Evolutionary conservation across 1,140 invertebrate genomes (phyloP).

Genomic region (Lepidurus packardi): DNA sequence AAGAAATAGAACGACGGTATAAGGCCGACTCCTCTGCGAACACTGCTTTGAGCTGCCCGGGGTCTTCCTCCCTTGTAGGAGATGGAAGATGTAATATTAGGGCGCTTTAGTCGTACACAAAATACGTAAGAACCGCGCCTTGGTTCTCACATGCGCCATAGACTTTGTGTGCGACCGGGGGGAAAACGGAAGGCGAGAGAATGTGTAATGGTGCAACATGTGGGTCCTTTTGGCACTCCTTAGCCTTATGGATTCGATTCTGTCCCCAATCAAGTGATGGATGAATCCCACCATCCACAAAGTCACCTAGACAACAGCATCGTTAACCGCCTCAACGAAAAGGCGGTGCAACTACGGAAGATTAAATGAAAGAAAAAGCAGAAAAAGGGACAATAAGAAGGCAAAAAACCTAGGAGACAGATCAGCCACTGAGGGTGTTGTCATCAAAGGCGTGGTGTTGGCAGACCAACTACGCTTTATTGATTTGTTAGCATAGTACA

Average conservation of each 20-base stretch:
- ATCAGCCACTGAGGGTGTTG: not conserved
- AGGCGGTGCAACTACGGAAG: not conserved
- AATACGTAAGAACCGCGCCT: constrained; percentile 14
- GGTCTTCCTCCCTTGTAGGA: constrained; percentile 1
- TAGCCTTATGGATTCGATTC: constrained; percentile 11
- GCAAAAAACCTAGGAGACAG: not conserved
- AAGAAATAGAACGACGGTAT: not conserved
- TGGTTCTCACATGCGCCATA: not conserved
- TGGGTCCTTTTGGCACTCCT: constrained; percentile 14
- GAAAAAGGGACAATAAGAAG: not conserved
- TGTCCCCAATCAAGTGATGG: constrained; percentile 21
- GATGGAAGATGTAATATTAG: not conserved
- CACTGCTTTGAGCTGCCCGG: not conserved
- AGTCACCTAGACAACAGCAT: constrained; percentile 8
- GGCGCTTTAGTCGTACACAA: not conserved
- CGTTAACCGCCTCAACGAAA: not conserved
- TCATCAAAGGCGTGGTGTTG: not conserved
- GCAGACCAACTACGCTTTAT: not conserved
- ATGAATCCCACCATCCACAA: not conserved
- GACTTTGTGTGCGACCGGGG: not conserved
- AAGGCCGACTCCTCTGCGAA: not conserved
- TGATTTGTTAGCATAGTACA: constrained; percentile 8
- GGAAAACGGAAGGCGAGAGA: not conserved
- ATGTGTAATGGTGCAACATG: constrained; percentile 19
- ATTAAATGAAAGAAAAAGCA: not conserved